These are phyloP conservation scores for Sylvia borin DNA, from an alignment of 2,797 vertebrate species.

Conservation along the genomic window DNA sequence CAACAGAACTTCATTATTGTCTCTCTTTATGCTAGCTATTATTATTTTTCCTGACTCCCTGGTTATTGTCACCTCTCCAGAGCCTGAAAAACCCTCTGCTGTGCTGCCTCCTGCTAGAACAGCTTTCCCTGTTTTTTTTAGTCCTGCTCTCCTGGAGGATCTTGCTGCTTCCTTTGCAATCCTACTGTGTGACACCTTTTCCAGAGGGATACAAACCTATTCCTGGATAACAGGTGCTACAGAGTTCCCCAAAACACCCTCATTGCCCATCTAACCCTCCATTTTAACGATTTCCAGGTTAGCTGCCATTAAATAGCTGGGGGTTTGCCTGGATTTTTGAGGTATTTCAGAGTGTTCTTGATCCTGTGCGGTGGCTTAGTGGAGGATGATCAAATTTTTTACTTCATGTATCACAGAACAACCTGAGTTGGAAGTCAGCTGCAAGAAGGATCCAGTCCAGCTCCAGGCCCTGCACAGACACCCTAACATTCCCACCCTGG, in stretches of 20 bases:
- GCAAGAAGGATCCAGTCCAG: rapidly evolving
- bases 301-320: not conserved
- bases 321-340: not conserved
- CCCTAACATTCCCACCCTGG: not conserved
- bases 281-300: not conserved
- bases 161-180: not conserved
- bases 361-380: not conserved
- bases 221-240: not conserved
- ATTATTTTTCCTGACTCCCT: not conserved
- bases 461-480: rapidly evolving
- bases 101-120: not conserved
- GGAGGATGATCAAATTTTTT: not conserved
- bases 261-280: not conserved
- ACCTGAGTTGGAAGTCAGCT: not conserved
- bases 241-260: not conserved
- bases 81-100: not conserved
- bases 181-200: not conserved
- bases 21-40: not conserved
- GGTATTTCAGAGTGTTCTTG: rapidly evolving
- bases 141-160: not conserved
- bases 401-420: not conserved
- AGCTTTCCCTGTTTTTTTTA: not conserved
- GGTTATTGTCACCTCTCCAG: not conserved
- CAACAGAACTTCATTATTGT: not conserved
- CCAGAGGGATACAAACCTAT: not conserved